Base-by-base conservation (phyloP, 2,888 invertebrate species). In the Chymomyza amoena region DNA sequence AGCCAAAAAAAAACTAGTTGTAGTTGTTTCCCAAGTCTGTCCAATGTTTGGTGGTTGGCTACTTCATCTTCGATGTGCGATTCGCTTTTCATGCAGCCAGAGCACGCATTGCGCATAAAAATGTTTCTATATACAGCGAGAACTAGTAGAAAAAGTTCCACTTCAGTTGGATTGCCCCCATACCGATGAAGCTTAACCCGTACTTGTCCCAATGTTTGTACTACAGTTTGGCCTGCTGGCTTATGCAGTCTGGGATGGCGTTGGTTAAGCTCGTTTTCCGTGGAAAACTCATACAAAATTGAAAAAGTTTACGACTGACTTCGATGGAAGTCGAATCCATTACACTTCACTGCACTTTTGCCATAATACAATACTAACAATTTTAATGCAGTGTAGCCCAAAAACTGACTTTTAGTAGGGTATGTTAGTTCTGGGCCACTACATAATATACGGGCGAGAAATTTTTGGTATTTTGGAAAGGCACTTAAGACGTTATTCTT, bases 41-140 rank as follows among this genome's bases (percentile, higher is more conserved):
- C 69, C 61, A 62, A 63, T 65, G 59, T 64, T 66, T 61, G 63
- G n/a, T n/a, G n/a, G 73, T 65, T 69, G 65, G 57, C 65, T 69
- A 71, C 70, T 79, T 79, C 81, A 86, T 86, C 88, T 84, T 88
- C 84, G 88, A 88, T 86, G 86, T 74, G 87, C 57, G 16, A 45
- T 54, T 54, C 9, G 54, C 69, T 74, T 73, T 79, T 86, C 88
- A 73, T 87, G 88, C 75, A 84, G 84, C 84, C 88, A 72, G 73
- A 66, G 79, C 88, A 84, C 83, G 88, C 83, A 88, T 79, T 72
- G 81, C 83, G 86, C 87, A 84, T 84, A 84, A 84, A 84, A 84
- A 68, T 72, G 81, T 75, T 87, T 78, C 88, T 78, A 73, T 81
- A 67, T 81, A 70, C 59, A 54, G 54, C 20, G 20, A 16, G 54